Base-by-base conservation (phyloP, 2,888 invertebrate species). In the Iphiclides podalirius region DNA sequence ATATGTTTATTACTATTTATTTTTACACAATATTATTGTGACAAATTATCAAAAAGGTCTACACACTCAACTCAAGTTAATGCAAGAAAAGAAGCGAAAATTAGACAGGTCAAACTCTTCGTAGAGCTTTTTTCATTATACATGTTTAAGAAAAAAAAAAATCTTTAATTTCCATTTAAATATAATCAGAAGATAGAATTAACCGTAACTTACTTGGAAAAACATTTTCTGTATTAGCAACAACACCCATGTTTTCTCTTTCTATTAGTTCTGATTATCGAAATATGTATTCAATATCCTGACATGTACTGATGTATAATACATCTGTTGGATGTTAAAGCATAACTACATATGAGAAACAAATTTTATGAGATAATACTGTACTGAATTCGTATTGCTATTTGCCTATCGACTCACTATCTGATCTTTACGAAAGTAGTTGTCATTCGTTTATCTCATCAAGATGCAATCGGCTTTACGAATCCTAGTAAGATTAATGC, bases 171-270 rank as follows among this genome's bases (percentile, higher is more conserved):
- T n/a, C n/a, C n/a, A 20, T 6, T 20, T 20, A n/a, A n/a, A n/a
- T n/a, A n/a, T n/a, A n/a, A n/a, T n/a, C n/a, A n/a, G n/a, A n/a
- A n/a, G n/a, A n/a, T n/a, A n/a, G n/a, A 2, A 1, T 8, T 15
- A 15, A 6, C 8, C 14, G 4, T 1, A 12, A 47, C 47, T 48
- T 42, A 48, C 47, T 41, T 20, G 47, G 42, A 8, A 16, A 42
- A 20, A 42, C 36, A 31, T 48, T 48, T 23, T 41, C 47, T 4
- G 31, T 14, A 13, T 38, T 12, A 2, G 14, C n/a, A 11, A 44
- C 28, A 13, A 4, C 38, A 2, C 37, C 45, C 45, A 43, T n/a
- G n/a, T 43, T 8, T 20, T 12, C n/a, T 6, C 14, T 8, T 34
- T 16, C 3, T 2, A 4, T 31, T 14, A 4, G 15, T 41, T 41